A percentile compares a stretch with the other conserved stretches of the same genome.
Conservation (phyloP, 2,888 invertebrate genomes). For the Xylota segnis region DNA sequence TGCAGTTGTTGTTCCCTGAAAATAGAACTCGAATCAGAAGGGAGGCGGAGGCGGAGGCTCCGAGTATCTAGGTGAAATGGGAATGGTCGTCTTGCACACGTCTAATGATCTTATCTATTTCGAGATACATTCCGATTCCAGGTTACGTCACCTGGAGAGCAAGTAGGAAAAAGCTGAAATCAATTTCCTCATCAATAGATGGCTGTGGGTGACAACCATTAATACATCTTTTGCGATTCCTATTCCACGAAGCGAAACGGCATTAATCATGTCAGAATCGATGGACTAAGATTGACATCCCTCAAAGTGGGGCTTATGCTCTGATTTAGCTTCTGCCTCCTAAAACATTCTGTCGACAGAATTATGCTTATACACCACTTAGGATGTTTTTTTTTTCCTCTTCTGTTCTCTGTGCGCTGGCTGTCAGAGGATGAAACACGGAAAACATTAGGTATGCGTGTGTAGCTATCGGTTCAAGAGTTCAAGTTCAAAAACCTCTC, state of each 20-base stretch:
- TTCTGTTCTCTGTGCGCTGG: background rate
- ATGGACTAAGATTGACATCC: conserved; percentile 59
- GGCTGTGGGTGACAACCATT: conserved; percentile 22
- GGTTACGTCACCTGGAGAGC: conserved; percentile 43
- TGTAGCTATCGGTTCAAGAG: conserved; percentile 49
- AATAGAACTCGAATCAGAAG: conserved; percentile 46
- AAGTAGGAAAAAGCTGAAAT: conserved; percentile 1
- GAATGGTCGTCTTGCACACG: conserved; percentile 39
- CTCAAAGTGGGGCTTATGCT: conserved; percentile 35
- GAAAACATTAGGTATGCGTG: conserved; percentile 36
- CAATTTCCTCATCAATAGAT: conserved; percentile 25
- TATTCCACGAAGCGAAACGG: background rate
- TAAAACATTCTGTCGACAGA: conserved; percentile 75
- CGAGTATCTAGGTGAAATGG: conserved; percentile 62
- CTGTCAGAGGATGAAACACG: conserved; percentile 12
- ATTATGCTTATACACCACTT: conserved; percentile 70
- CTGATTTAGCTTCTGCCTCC: background rate
- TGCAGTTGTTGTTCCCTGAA: conserved; percentile 47
- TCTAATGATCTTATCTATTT: conserved; percentile 56
- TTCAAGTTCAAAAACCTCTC: conserved; percentile 75
- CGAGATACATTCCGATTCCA: conserved; percentile 32
- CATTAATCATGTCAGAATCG: conserved; percentile 51
- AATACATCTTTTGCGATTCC: conserved; percentile 20
- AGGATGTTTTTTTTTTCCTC: background rate
- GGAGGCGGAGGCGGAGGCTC: too few relatives aligned